Base-by-base conservation (phyloP, 2,113 vertebrate species). In the Probosciger aterrimus region DNA sequence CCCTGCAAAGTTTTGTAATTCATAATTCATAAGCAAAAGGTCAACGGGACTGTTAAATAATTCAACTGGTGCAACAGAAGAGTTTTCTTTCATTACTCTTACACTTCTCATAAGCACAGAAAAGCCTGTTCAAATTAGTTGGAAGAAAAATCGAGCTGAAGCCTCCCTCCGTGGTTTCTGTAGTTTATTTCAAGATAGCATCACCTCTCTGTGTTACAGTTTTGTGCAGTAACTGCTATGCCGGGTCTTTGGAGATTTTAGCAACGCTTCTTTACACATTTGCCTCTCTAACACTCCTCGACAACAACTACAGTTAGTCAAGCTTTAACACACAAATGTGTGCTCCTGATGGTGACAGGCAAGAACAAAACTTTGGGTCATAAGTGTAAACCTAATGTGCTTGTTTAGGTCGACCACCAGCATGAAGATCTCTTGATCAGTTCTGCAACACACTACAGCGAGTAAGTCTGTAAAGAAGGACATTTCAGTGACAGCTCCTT, bases 351-450 rank as follows among this genome's bases (percentile, higher is more conserved):
- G 23, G 44, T 4, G 11, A 70, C 18, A 57, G 15, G 28, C 22
- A 82, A 60, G 43, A 69, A 49, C 4, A 52, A 71, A 57, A 10
- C 11, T 69, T 6, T 12, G 23, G 52, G 30, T 47, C 22, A 22
- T 4, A 14, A 1, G 4, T 0, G 0, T 41, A 59, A 59, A n/a
- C 10, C 33, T 33, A 33, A 77, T 4, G 4, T 0, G 0, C 27
- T 82, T 0, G 0, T 30, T 82, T 31, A n/a, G 35, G 65, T 60
- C 47, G 10, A 69, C 30, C 14, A 60, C 15, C 35, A 73, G 47
- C n/a, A 59, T 20, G 17, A 50, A 63, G 59, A 68, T 14, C 37
- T 65, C 35, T 8, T 14, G 3, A 17, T 9, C 20, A 65, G 30
- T 14, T 59, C 52, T 76, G 27, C 33, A 82, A 18, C 14, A 28